phyloP scores from a whole-genome alignment of 2,888 invertebrate species.

The Hypercompe scribonia region DNA sequence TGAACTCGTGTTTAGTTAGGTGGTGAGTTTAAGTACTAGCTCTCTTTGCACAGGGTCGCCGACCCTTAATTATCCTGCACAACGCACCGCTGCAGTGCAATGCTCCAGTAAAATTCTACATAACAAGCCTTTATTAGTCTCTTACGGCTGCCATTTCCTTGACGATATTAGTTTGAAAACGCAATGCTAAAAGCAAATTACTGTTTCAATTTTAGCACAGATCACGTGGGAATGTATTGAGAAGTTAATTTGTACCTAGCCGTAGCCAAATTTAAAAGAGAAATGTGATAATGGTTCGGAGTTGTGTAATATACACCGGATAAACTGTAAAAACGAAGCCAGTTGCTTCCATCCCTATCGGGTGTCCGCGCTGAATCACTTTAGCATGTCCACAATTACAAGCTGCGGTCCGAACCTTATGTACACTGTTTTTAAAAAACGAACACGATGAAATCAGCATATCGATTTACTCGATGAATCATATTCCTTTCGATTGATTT shows the following conservation, averaged over 20 bases:
- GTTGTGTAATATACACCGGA: constrained; percentile 68
- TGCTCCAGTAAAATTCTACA: constrained; percentile 85
- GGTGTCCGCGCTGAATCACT: constrained; percentile 69
- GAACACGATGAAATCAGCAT: constrained; percentile 67
- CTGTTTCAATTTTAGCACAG: constrained; percentile 6
- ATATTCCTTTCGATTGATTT: constrained; percentile 63
- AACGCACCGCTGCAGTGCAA: constrained; percentile 78
- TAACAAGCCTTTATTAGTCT: constrained; percentile 83
- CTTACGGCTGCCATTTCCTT: constrained; percentile 65
- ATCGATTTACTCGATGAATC: constrained; percentile 75
- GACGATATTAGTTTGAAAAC: constrained; percentile 55
- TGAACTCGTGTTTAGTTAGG: constrained; percentile 56
- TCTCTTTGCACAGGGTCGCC: constrained; percentile 71
- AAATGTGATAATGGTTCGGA: constrained; percentile 48
- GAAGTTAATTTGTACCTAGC: constrained; percentile 16
- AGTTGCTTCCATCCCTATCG: constrained; percentile 63
- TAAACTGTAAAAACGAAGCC: constrained; percentile 69
- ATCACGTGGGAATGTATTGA: constrained; percentile 13
- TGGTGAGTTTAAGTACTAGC: constrained; percentile 73
- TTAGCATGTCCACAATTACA: constrained; percentile 59
- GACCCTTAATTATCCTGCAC: constrained; percentile 82
- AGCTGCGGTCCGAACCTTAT: constrained; percentile 66
- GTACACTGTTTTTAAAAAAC: constrained; percentile 68
- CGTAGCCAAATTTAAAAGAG: constrained; percentile 34
- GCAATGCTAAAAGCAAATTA: constrained; percentile 54